Evolutionary conservation across 2,113 vertebrate species (phyloP), one percentile per base, ranked within the genome.

Genomic region (Datnioides undecimradiatus): DNA sequence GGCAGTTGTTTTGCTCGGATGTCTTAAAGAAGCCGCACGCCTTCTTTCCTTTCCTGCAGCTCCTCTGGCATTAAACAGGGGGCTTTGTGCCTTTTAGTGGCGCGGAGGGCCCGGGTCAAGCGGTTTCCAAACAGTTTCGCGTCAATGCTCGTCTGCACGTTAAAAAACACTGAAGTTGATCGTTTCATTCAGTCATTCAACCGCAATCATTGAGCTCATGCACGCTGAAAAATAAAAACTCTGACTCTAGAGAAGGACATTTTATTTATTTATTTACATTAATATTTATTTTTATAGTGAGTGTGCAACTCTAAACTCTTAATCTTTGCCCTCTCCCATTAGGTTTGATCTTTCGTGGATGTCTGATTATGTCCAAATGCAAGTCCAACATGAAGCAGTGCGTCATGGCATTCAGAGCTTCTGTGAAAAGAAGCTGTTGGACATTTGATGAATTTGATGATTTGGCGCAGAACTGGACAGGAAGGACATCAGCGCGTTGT

Each of bases 11-110:
- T 90, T 78, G 80, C 87, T 88, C 81, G 62, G 76, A 62, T 88
- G 87, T 92, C 94, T 96, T 96, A 96, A 95, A 96, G 95, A 91
- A 87, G 79, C 94, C 91, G 93, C 92, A 84, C n/a, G 80, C 90
- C 74, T 51, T 76, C 36, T 73, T 72, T 88, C 34, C 75, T 68
- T 68, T 62, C 23, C 12, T 60, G 51, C 62, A 71, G 67, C 41
- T 76, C 74, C 62, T 41, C 54, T 38, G 57, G 25, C 12, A 6
- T 27, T 33, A 14, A 75, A 73, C 2, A 0, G 45, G 33, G 27
- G 73, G 4, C 9, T 69, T 69, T 67, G 57, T 11, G 65, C 54
- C 80, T 82, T 81, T 85, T 76, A 81, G 16, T 54, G 59, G 12
- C 0, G 70, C 73, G n/a, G 13, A 6, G 29, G 21, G 38, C 13